These are phyloP conservation scores for Agonum fuliginosum DNA, from an alignment of 2,888 invertebrate species.

Conservation along the genomic window DNA sequence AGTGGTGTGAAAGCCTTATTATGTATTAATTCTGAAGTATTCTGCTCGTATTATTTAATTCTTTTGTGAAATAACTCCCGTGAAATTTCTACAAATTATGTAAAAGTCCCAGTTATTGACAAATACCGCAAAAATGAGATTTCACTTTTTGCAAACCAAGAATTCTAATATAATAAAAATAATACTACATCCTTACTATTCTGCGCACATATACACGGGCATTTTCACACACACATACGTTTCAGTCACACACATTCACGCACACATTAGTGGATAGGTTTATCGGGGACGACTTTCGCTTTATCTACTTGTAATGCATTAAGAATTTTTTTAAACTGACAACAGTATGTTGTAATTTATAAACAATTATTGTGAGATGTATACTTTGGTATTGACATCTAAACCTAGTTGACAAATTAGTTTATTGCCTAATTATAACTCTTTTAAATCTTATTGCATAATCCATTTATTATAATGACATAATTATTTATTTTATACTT, in stretches of 20 bases:
- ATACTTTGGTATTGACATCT: conserved; percentile 4
- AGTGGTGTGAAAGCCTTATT: too few relatives aligned
- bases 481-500: too few relatives aligned
- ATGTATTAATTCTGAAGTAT: too few relatives aligned
- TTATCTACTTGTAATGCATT: conserved; percentile 7
- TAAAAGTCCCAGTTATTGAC: background rate
- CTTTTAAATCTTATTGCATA: conserved; percentile 8
- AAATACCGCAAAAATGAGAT: background rate
- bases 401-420: conserved; percentile 33
- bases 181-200: background rate
- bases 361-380: background rate
- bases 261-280: background rate
- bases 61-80: background rate
- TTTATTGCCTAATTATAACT: conserved; percentile 12
- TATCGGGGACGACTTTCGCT: conserved; percentile 48
- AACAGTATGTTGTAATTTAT: background rate
- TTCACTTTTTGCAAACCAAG: conserved; percentile 8
- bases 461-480: conserved; percentile 9
- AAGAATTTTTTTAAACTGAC: conserved; percentile 2
- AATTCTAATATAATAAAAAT: background rate
- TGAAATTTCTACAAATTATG: background rate
- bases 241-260: background rate
- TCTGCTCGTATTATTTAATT: too few relatives aligned
- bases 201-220: background rate
- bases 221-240: background rate